These are phyloP conservation scores for Mesoligia furuncula DNA, from an alignment of 2,888 invertebrate genomes.

Conservation along the genomic window DNA sequence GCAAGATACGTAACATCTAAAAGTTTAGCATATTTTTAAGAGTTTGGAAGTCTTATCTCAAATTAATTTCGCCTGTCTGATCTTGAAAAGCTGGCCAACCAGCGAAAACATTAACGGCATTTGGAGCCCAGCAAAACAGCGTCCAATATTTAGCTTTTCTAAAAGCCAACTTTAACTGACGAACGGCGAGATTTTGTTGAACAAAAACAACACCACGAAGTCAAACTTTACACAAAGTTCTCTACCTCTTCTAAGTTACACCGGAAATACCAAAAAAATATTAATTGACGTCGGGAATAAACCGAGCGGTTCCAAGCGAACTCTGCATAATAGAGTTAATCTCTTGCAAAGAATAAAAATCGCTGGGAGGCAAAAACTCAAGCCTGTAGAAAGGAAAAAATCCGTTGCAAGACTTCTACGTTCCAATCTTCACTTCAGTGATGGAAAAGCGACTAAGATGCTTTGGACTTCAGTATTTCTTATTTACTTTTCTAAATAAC, in stretches of 20 bases:
- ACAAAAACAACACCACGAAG: constrained; percentile 5
- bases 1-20: background rate
- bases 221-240: constrained; percentile 23
- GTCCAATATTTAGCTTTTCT: background rate
- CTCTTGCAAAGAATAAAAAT: constrained; percentile 52
- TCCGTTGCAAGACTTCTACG: constrained; percentile 31
- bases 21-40: background rate
- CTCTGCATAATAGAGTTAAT: constrained; percentile 51
- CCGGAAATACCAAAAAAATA: constrained; percentile 21
- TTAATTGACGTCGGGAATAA: constrained; percentile 28
- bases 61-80: background rate
- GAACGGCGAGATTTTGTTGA: background rate
- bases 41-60: too few relatives aligned
- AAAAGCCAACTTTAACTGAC: background rate
- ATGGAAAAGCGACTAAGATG: constrained; percentile 49
- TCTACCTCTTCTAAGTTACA: constrained; percentile 3
- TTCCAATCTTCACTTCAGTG: constrained; percentile 49
- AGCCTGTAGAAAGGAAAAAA: constrained; percentile 41
- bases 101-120: background rate
- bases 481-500: constrained; percentile 67
- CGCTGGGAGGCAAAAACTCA: constrained; percentile 24
- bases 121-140: background rate
- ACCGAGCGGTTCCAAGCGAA: constrained; percentile 25
- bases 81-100: background rate
- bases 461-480: constrained; percentile 66